Evolutionary conservation across 2,888 invertebrate species (phyloP), one percentile per base, ranked within the genome.

Genomic region (Drosophila yooni): DNA sequence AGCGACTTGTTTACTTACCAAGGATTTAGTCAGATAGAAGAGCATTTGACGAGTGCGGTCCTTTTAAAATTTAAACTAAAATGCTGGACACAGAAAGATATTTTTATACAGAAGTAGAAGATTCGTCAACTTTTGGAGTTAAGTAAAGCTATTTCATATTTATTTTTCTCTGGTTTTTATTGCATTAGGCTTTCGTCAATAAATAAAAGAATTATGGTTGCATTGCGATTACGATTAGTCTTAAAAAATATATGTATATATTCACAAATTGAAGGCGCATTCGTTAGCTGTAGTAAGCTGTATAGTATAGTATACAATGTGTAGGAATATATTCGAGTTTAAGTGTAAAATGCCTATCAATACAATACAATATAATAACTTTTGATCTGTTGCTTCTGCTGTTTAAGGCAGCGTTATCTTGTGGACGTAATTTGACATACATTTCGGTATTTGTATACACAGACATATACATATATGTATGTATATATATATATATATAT

Each of bases 191-290:
- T 15, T 62, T 70, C 43, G 64, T 74, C 54, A 79, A 81, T 79
- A 79, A 79, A 68, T 79, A 63, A 79, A 61, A 40, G 36, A 48
- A 48, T 56, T 54, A 27, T 48, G 58, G 27, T 25, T 46, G 64
- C 51, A 52, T 73, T 68, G 33, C 40, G n/a, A 46, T 29, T 56
- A 68, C 8, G 34, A 25, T 61, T 71, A 63, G 40, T 57, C 57
- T 67, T 84, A 67, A 38, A 83, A 66, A 66, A 59, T n/a, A 27
- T 34, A 18, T 54, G 21, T n/a, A 70, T 67, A 84, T 89, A 83
- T 83, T 83, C 83, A 83, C 83, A 83, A 87, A 75, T 83, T 70
- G 61, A 89, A 89, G 82, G 87, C 89, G 87, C 89, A 61, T 70
- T 68, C 33, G 81, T 86, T 83, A 81, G 81, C 81, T 79, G 64